phyloP scores from a whole-genome alignment of 2,113 vertebrate species.

The Anseranas semipalmata region DNA sequence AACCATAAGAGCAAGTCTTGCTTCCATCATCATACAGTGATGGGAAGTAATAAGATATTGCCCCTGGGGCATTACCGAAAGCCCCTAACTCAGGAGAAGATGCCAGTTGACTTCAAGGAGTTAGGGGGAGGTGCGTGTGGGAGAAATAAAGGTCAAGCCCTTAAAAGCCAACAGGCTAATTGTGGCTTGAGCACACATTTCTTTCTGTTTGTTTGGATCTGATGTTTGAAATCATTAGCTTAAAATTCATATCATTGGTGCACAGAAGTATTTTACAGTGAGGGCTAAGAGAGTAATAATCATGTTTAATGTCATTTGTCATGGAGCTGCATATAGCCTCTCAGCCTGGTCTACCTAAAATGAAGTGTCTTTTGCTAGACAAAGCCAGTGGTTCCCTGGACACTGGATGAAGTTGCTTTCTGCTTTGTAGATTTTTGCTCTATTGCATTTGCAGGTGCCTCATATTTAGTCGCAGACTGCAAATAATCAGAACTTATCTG shows the following conservation, averaged over 20 bases:
- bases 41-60: conserved; percentile 11
- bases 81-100: neutral
- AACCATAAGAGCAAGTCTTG: conserved; percentile 8
- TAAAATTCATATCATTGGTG: conserved; percentile 17
- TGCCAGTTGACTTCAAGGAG: neutral
- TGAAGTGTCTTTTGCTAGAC: neutral
- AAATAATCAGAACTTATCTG: conserved; percentile 57
- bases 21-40: neutral
- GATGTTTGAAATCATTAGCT: conserved; percentile 21
- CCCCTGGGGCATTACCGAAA: neutral
- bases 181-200: neutral
- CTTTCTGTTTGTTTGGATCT: neutral
- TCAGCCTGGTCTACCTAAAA: neutral
- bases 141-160: neutral
- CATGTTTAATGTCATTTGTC: neutral
- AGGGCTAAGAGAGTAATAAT: neutral
- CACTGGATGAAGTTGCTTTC: conserved; percentile 11
- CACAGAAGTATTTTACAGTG: neutral
- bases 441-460: conserved; percentile 67
- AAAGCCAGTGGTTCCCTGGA: neutral
- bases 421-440: conserved; percentile 59
- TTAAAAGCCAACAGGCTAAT: neutral
- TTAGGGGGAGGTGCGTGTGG: neutral
- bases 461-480: neutral
- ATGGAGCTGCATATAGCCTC: neutral